These are phyloP conservation scores for Meloidogyne chitwoodi DNA, from an alignment of 1,140 invertebrate species.

Conservation along the genomic window DNA sequence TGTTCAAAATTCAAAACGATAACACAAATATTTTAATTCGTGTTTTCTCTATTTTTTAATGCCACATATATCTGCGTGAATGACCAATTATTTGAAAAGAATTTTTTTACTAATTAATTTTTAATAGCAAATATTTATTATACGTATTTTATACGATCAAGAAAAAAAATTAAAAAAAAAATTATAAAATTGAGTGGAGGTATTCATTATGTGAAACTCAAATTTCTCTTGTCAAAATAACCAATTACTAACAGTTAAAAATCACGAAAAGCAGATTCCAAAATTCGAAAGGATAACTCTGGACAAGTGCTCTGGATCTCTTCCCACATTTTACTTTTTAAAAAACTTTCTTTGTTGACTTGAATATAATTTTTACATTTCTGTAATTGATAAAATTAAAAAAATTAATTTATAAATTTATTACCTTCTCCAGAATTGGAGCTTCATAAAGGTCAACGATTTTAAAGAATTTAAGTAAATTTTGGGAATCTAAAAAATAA, in stretches of 20 bases:
- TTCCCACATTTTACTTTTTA: neutral
- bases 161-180: too few relatives aligned
- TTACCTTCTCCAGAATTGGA: neutral
- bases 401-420: too few relatives aligned
- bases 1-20: too few relatives aligned
- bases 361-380: neutral
- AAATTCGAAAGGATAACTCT: neutral
- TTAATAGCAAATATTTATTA: too few relatives aligned
- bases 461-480: neutral
- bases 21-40: too few relatives aligned
- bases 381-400: neutral
- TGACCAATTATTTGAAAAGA: neutral
- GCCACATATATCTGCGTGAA: neutral
- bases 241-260: too few relatives aligned
- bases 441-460: neutral
- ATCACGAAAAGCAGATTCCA: neutral
- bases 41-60: too few relatives aligned
- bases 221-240: too few relatives aligned
- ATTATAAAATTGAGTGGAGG: too few relatives aligned
- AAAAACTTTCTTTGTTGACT: neutral
- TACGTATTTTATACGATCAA: too few relatives aligned
- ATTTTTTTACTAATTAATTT: neutral
- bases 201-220: too few relatives aligned
- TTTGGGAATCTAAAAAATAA: neutral
- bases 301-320: neutral